phyloP scores from a whole-genome alignment of 2,888 invertebrate genomes.

The Tryphoninae sp. region DNA sequence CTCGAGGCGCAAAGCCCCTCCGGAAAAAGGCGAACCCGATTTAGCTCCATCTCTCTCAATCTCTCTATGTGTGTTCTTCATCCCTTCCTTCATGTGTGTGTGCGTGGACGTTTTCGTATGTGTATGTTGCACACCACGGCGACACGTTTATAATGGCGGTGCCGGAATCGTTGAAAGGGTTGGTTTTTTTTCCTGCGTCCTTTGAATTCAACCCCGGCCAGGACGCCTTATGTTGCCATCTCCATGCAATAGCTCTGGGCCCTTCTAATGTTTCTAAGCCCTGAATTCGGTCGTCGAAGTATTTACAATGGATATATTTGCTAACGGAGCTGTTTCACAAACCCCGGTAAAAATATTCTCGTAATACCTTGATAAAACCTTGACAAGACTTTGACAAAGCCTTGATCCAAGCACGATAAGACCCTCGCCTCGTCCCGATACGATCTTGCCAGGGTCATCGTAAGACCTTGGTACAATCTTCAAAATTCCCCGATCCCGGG shows the following conservation, averaged over 20 bases:
- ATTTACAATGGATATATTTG: not conserved
- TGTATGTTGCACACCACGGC: constrained; percentile 55
- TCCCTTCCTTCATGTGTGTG: constrained; percentile 61
- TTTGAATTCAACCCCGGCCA: constrained; percentile 65
- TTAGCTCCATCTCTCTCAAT: constrained; percentile 61
- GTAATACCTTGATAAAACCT: not conserved
- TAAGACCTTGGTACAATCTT: no score
- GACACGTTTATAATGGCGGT: constrained; percentile 66
- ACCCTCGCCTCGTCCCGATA: not conserved
- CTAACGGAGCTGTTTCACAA: not conserved
- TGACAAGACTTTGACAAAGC: not conserved
- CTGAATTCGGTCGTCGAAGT: constrained; percentile 18
- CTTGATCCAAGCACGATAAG: not conserved
- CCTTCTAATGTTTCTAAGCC: constrained; percentile 55
- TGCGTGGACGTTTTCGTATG: constrained; percentile 34
- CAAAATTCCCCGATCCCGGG: no score
- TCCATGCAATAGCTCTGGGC: constrained; percentile 33
- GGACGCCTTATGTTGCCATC: constrained; percentile 72
- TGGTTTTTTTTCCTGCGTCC: constrained; percentile 65
- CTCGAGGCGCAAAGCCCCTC: constrained; percentile 66
- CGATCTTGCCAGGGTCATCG: not conserved
- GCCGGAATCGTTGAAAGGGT: constrained; percentile 66
- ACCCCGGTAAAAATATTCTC: not conserved
- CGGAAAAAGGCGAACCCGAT: constrained; percentile 72
- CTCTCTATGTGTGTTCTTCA: constrained; percentile 40